Base-by-base conservation (phyloP, 1,140 invertebrate species). In the Aradophagus sp. region DNA sequence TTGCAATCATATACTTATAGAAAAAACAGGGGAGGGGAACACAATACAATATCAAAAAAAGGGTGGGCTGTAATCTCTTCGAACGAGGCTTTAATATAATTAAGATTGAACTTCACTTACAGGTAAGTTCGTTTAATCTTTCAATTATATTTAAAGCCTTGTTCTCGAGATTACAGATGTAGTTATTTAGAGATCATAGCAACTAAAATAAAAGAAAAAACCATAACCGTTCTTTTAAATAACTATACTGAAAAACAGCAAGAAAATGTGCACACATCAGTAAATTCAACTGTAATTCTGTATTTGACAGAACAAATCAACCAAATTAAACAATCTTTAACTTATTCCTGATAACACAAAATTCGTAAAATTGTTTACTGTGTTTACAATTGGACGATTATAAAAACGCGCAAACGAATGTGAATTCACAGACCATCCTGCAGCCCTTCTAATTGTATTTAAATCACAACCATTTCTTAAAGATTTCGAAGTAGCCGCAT, bases 401-500 rank as follows among this genome's bases (percentile, higher is more conserved):
- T 44, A 44, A 44, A 29, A 44, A 16, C 11, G 14, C 1, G 45
- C 32, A 8, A 48, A 48, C 3, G 11, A 8, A n/a, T 35, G 8
- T 1, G 45, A 48, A 15, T 35, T 35, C n/a, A 35, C 15, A 0
- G 47, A 27, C 34, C 47, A 52, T 1, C 11, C 12, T 5, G 35
- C 47, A 11, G 47, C 29, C 12, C 29, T 52, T 8, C 35, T 52
- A 5, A 52, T 52, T 17, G 19, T 12, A 35, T 39, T 15, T 34
- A 52, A 39, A 19, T 38, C 14, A n/a, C 27, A 1, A 8, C 58
- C 58, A n/a, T 34, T 41, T 1, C 10, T 10, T 1, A 29, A 11
- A 1, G 29, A 35, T 23, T 36, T 39, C 11, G 45, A 62, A 8
- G 58, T 62, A 1, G 58, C 41, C 1, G 58, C 58, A 12, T 62